phyloP scores from a whole-genome alignment of 2,113 vertebrate genomes.

The Trematomus loennbergii region DNA sequence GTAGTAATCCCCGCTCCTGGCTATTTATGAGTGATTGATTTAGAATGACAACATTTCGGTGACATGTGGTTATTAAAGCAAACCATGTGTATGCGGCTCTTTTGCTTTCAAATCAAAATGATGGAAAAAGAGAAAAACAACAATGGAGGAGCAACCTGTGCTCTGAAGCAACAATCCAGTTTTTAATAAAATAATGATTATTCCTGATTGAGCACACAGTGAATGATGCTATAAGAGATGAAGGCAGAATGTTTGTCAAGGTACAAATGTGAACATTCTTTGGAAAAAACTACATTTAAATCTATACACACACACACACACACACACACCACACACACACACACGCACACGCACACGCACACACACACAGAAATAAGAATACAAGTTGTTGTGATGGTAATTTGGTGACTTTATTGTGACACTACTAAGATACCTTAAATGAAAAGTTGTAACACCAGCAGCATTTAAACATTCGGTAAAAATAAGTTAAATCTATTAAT shows the following conservation, averaged over 20 bases:
- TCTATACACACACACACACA: constrained; percentile 3
- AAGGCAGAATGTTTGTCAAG: background rate
- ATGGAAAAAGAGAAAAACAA: background rate
- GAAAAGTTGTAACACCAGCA: background rate
- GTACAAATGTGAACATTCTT: too few species aligned
- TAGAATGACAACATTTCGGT: background rate
- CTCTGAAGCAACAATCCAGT: background rate
- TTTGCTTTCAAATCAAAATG: constrained; percentile 14
- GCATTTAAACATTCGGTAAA: background rate
- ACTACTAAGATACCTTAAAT: too few species aligned
- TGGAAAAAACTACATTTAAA: too few species aligned
- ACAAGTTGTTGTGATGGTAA: too few species aligned
- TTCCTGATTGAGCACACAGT: background rate
- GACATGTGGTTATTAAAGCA: constrained; percentile 3
- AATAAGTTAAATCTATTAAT: too few species aligned
- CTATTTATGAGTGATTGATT: constrained; percentile 7
- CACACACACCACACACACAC: constrained; percentile 9
- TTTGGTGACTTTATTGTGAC: too few species aligned
- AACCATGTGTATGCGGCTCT: background rate
- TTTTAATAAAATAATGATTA: background rate
- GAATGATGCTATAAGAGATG: background rate
- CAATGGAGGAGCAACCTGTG: background rate
- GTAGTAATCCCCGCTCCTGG: background rate
- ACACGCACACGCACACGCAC: constrained; percentile 4
- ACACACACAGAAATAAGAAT: too few species aligned